These are phyloP conservation scores for Pachyrhynchus sulphureomaculatus DNA, from an alignment of 1,140 invertebrate species.

Conservation along the genomic window DNA sequence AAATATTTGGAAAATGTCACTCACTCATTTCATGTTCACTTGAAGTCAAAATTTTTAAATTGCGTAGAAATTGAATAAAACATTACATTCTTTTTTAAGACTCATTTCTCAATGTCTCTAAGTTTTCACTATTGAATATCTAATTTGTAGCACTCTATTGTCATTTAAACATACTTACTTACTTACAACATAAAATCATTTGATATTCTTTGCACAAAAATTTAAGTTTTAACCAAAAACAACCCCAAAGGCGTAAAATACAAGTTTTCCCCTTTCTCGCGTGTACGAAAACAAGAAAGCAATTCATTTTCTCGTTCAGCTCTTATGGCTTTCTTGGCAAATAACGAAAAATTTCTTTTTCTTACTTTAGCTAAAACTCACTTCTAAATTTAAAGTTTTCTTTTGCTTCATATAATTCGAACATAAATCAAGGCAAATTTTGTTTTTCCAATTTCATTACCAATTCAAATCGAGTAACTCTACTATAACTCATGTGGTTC, in stretches of 20 bases:
- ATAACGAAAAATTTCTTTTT: constrained; percentile 24
- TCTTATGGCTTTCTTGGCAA: constrained; percentile 18
- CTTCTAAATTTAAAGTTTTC: constrained; percentile 35
- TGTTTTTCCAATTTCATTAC: constrained; percentile 46
- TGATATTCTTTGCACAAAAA: not conserved
- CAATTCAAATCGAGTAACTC: constrained; percentile 47
- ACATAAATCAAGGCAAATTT: constrained; percentile 40
- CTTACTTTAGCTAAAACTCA: constrained; percentile 25
- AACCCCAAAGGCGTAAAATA: constrained; percentile 19
- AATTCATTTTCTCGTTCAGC: constrained; percentile 13
- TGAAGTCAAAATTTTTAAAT: too few species aligned
- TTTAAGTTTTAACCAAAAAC: constrained; percentile 11
- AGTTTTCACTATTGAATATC: too few species aligned
- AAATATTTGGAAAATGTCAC: too few species aligned
- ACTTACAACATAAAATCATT: too few species aligned
- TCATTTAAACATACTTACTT: too few species aligned
- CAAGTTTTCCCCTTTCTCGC: constrained; percentile 13
- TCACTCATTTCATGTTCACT: too few species aligned
- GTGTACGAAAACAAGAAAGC: constrained; percentile 13
- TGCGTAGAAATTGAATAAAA: too few species aligned
- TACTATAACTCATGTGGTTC: constrained; percentile 43
- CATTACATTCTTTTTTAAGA: too few species aligned
- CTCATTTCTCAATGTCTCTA: too few species aligned
- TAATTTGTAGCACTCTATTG: too few species aligned
- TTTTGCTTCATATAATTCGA: constrained; percentile 40